Base-by-base conservation (phyloP, 2,888 invertebrate genomes). In the Petrolisthes manimaculis region DNA sequence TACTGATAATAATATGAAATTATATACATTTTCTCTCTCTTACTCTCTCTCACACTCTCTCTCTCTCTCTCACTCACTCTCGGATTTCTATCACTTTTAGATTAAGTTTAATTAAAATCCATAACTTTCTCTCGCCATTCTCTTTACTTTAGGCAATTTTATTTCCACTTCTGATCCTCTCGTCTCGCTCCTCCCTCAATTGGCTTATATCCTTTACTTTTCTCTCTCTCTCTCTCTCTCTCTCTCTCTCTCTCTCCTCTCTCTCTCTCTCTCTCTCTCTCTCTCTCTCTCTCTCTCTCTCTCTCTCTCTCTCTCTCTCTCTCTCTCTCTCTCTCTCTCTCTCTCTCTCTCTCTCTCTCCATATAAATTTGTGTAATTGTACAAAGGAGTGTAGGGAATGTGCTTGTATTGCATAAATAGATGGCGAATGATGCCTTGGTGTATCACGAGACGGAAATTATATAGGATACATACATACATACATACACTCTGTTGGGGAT, bases 221-320 rank as follows among this genome's bases (percentile, higher is more conserved):
- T 3, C 18, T 61, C 9, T 1, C 61, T 61, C n/a, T 74, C n/a
- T n/a, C n/a, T 74, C 74, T n/a, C 12, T 12, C 12, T 61, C 12
- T 61, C 12, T 61, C 12, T 61, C 61, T 61, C 61, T 61, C 61
- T 61, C 61, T 61, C 61, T 12, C 12, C 61, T 12, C 12, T 12
- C 61, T 61, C 61, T 12, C 6, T 74, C 24, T n/a, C n/a, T 6
- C n/a, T 74, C 24, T 21, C n/a, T 74, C n/a, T n/a, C 6, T 74
- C 74, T n/a, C n/a, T n/a, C n/a, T 74, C 51, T 51, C 53, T 51
- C 53, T 78, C n/a, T 8, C 51, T n/a, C 53, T 37, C 51, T 51
- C 51, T n/a, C 78, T 74, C 74, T n/a, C 21, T n/a, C 74, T 74
- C 74, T n/a, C 21, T n/a, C 74, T 74, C 74, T n/a, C 21, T 18